Conservation (phyloP, 2,888 invertebrate species). For the Tholera decimalis region DNA sequence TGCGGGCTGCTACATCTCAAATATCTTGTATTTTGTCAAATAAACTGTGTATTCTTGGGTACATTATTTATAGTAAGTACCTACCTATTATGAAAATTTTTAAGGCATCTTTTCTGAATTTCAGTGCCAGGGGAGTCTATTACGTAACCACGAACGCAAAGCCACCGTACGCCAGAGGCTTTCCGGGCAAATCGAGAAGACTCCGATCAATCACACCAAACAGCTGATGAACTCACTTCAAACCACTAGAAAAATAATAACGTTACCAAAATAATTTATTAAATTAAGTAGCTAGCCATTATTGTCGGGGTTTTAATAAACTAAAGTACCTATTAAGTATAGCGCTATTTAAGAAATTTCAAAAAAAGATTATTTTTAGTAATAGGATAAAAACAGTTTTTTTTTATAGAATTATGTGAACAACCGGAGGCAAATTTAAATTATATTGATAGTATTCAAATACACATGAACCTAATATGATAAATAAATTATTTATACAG, state of each 20-base stretch:
- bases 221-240: slow-evolving; percentile 74
- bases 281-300: slow-evolving; percentile 44
- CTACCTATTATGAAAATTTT: too few species aligned
- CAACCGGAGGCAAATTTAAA: too few species aligned
- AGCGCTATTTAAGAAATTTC: slow-evolving; percentile 3
- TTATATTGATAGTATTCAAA: too few species aligned
- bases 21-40: too few species aligned
- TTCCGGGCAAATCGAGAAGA: slow-evolving; percentile 92
- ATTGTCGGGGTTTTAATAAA: slow-evolving; percentile 39
- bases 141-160: slow-evolving; percentile 97
- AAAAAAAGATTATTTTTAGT: neutral
- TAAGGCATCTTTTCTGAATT: slow-evolving; percentile 68
- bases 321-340: slow-evolving; percentile 25
- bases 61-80: too few species aligned
- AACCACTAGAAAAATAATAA: slow-evolving; percentile 20
- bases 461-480: too few species aligned
- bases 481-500: too few species aligned
- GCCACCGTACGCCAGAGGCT: slow-evolving; percentile 96
- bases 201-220: slow-evolving; percentile 80
- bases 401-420: too few species aligned
- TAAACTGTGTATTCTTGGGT: too few species aligned
- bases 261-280: slow-evolving; percentile 57
- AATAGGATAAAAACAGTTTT: too few species aligned
- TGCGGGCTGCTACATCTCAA: too few species aligned
- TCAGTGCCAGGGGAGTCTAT: slow-evolving; percentile 96